A percentile compares a stretch with the other conserved stretches of the same genome.
phyloP scores from a whole-genome alignment of 2,888 invertebrate genomes.

The Parnassius smintheus region DNA sequence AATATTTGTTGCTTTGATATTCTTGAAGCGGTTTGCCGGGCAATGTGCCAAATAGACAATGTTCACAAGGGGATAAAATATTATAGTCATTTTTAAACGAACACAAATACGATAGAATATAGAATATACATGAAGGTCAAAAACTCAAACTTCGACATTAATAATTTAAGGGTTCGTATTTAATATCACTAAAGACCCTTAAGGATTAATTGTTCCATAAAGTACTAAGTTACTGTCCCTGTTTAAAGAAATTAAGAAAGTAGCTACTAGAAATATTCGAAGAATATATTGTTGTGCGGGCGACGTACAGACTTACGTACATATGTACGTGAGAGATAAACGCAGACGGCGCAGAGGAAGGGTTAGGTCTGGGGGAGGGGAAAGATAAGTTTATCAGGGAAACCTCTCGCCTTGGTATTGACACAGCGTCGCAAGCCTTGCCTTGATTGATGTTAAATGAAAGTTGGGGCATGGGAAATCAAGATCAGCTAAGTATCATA shows the following conservation, averaged over 20 bases:
- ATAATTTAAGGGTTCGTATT: neutral
- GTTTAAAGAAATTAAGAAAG: conserved; percentile 20
- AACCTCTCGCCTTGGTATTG: conserved; percentile 78
- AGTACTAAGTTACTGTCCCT: conserved; percentile 6
- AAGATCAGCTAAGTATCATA: conserved; percentile 41
- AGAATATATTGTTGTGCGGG: conserved; percentile 55
- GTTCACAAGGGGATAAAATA: conserved; percentile 65
- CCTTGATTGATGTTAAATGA: conserved; percentile 76
- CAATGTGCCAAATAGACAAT: conserved; percentile 69
- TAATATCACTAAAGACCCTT: too few relatives aligned
- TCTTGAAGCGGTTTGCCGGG: conserved; percentile 59
- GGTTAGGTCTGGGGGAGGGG: conserved; percentile 44
- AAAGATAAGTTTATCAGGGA: conserved; percentile 79
- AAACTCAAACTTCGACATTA: neutral
- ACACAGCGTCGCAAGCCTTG: conserved; percentile 74
- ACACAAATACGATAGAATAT: conserved; percentile 48
- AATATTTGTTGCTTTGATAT: conserved; percentile 65
- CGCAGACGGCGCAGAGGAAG: conserved; percentile 54
- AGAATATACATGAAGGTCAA: conserved; percentile 13
- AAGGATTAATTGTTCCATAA: conserved; percentile 2
- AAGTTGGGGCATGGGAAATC: conserved; percentile 67
- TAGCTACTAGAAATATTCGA: conserved; percentile 26
- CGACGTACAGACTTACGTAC: conserved; percentile 39
- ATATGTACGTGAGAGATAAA: conserved; percentile 72
- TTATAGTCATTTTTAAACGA: conserved; percentile 53